Percentiles rank a stretch among this genome's conserved stretches.
Evolutionary conservation across 2,888 invertebrate genomes (phyloP).

Genomic region (Melanostoma mellinum): DNA sequence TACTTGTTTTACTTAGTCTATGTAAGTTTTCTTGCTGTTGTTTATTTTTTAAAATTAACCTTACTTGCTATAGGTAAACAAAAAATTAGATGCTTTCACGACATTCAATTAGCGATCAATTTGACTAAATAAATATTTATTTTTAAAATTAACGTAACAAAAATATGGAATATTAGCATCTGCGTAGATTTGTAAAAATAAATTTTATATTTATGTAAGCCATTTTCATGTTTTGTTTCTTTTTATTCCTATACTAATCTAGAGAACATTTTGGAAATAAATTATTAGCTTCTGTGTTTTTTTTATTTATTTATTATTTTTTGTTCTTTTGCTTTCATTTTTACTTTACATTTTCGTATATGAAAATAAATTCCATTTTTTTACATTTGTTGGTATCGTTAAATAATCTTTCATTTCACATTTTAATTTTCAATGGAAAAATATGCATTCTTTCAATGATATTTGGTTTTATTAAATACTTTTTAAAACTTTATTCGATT

Average conservation of each 20-base stretch:
- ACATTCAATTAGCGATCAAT: constrained; percentile 71
- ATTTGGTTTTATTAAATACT: constrained; percentile 37
- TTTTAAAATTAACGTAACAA: constrained; percentile 69
- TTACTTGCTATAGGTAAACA: constrained; percentile 54
- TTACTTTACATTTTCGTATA: constrained; percentile 65
- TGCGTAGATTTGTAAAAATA: constrained; percentile 72
- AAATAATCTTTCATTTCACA: constrained; percentile 59
- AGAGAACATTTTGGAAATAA: constrained; percentile 49
- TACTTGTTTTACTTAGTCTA: constrained; percentile 66
- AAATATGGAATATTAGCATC: constrained; percentile 67
- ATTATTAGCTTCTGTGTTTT: constrained; percentile 34
- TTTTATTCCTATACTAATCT: constrained; percentile 27
- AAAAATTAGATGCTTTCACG: constrained; percentile 69
- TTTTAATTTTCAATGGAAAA: constrained; percentile 63
- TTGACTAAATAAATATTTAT: constrained; percentile 69
- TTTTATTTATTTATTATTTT: constrained; percentile 25
- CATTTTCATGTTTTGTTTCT: constrained; percentile 31
- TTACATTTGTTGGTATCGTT: constrained; percentile 55
- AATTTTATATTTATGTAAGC: constrained; percentile 50
- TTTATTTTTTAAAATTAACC: constrained; percentile 40
- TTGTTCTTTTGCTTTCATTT: constrained; percentile 19
- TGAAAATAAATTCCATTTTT: constrained; percentile 59
- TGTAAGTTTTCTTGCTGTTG: constrained; percentile 59
- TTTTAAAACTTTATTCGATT: constrained; percentile 40
- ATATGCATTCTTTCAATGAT: constrained; percentile 72